phyloP scores from a whole-genome alignment of 2,797 vertebrate species.

The Propithecus perrieri region DNA sequence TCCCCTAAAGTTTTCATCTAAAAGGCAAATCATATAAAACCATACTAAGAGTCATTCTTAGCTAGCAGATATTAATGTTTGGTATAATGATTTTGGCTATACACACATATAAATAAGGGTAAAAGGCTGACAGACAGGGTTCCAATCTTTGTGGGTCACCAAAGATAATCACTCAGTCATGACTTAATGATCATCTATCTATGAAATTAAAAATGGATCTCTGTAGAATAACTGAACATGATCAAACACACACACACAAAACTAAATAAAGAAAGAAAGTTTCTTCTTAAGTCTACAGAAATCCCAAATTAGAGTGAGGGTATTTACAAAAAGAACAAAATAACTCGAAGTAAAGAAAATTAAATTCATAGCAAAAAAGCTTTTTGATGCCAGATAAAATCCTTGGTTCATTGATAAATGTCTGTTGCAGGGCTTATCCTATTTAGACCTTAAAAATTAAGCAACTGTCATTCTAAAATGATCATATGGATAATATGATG shows the following conservation, averaged over 20 bases:
- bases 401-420: conserved; percentile 18
- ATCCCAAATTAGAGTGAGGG: not conserved
- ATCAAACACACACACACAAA: not conserved
- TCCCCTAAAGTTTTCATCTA: not conserved
- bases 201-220: not conserved
- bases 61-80: not conserved
- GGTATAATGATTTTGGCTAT: not conserved
- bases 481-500: not conserved
- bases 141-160: not conserved
- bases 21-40: conserved; percentile 15
- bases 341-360: conserved; percentile 33
- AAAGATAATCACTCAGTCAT: conserved; percentile 1
- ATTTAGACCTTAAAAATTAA: conserved; percentile 18
- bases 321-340: conserved; percentile 8
- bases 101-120: not conserved
- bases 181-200: not conserved
- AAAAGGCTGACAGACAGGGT: not conserved
- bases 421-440: not conserved
- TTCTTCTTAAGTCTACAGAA: not conserved
- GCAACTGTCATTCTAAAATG: not conserved
- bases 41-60: not conserved
- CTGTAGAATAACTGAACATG: not conserved
- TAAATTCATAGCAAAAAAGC: conserved; percentile 17
- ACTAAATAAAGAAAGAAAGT: not conserved
- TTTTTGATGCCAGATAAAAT: not conserved